These are phyloP conservation scores for Polydrusus cervinus DNA, from an alignment of 2,888 invertebrate genomes.

Conservation along the genomic window DNA sequence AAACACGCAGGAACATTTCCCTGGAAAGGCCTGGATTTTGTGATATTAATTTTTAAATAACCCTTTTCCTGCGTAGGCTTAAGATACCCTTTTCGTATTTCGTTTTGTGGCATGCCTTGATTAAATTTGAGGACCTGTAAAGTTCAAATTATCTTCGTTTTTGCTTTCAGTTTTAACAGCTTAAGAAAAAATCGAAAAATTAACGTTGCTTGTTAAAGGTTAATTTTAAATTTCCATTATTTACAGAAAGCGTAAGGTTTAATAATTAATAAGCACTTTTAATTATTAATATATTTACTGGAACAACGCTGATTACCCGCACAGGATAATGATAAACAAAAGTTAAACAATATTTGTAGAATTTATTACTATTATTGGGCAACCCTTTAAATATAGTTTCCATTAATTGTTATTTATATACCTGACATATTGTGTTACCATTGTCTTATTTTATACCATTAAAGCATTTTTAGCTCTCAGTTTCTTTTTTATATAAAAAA, in stretches of 20 bases:
- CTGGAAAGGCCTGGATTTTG: not conserved
- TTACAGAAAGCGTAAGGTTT: not conserved
- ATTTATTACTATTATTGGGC: too few relatives aligned
- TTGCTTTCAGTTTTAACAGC: not conserved
- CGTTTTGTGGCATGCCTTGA: constrained; percentile 22
- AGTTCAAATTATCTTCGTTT: not conserved
- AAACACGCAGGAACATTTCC: not conserved
- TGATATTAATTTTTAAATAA: constrained; percentile 5
- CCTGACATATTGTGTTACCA: too few relatives aligned
- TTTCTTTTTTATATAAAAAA: too few relatives aligned
- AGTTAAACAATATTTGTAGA: too few relatives aligned
- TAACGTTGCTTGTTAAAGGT: not conserved
- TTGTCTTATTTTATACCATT: too few relatives aligned
- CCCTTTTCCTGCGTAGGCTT: not conserved
- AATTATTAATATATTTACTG: too few relatives aligned
- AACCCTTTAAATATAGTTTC: too few relatives aligned
- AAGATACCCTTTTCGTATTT: not conserved
- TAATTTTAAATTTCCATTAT: not conserved
- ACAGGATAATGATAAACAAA: too few relatives aligned
- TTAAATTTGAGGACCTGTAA: constrained; percentile 13
- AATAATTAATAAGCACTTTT: too few relatives aligned
- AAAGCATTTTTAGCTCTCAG: too few relatives aligned
- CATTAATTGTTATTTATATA: too few relatives aligned
- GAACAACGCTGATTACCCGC: too few relatives aligned
- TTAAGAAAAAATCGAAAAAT: not conserved